phyloP scores from a whole-genome alignment of 2,113 vertebrate species.

The Aspiorhynchus laticeps region DNA sequence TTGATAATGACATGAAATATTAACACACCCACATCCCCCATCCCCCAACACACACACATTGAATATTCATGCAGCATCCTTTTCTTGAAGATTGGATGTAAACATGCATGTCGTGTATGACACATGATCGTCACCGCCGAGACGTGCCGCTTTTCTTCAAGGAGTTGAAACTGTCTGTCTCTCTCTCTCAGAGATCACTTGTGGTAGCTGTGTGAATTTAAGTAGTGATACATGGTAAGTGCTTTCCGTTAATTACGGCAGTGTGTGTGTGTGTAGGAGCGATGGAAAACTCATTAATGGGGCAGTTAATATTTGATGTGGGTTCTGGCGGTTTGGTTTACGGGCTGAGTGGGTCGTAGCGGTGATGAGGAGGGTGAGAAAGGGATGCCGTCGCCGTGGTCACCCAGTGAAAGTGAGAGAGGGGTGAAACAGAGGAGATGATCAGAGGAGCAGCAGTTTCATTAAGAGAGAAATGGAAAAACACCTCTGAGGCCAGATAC shows the following conservation, averaged over 20 bases:
- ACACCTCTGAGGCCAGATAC: constrained; percentile 59
- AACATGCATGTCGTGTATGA: constrained; percentile 54
- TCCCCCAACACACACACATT: constrained; percentile 13
- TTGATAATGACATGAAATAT: constrained; percentile 31
- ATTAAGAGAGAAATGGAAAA: constrained; percentile 79
- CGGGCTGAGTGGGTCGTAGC: constrained; percentile 23
- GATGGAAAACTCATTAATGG: constrained; percentile 45
- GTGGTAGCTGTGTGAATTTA: not conserved
- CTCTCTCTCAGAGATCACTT: constrained; percentile 29
- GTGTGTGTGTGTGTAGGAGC: constrained; percentile 21
- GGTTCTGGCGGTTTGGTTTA: constrained; percentile 29
- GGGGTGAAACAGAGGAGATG: constrained; percentile 34
- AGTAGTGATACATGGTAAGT: constrained; percentile 27
- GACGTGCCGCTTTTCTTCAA: constrained; percentile 34
- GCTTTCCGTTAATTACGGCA: constrained; percentile 59
- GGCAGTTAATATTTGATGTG: constrained; percentile 49
- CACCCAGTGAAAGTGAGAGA: constrained; percentile 73
- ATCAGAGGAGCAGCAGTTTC: constrained; percentile 57
- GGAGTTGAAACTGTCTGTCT: constrained; percentile 39
- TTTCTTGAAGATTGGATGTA: constrained; percentile 41
- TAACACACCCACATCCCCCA: constrained; percentile 9
- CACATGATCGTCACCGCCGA: constrained; percentile 57
- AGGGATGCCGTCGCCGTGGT: constrained; percentile 43
- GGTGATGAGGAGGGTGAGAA: constrained; percentile 39
- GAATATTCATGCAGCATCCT: constrained; percentile 42